These are phyloP conservation scores for Sipha flava DNA, from an alignment of 1,140 invertebrate genomes.

Conservation along the genomic window DNA sequence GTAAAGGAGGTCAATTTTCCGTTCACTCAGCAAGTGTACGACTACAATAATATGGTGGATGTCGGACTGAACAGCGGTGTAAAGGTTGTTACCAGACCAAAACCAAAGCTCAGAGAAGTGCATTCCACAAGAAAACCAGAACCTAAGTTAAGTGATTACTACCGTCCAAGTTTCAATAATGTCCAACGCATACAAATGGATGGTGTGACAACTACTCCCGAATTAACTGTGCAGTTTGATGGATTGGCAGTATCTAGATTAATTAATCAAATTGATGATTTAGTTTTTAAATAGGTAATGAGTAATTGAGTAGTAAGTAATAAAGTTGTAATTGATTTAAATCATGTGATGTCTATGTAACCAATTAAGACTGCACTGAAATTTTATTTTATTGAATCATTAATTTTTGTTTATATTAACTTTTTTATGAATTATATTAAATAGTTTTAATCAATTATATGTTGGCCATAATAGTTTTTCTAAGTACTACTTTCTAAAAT, in stretches of 20 bases:
- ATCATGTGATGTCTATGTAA: neutral
- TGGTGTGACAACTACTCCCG: neutral
- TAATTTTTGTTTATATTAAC: too few relatives aligned
- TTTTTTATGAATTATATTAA: too few relatives aligned
- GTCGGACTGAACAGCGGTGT: neutral
- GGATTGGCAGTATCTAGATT: neutral
- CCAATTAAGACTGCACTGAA: neutral
- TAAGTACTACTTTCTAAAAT: too few relatives aligned
- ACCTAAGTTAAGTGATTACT: constrained; percentile 15
- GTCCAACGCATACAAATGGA: neutral
- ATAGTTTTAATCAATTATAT: too few relatives aligned
- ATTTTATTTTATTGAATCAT: too few relatives aligned
- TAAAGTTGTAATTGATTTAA: neutral
- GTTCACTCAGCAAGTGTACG: neutral
- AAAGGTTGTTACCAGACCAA: neutral
- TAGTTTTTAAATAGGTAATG: neutral
- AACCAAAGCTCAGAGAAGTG: neutral
- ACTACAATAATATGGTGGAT: neutral
- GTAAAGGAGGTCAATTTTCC: neutral
- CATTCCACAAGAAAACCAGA: neutral
- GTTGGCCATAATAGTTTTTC: too few relatives aligned
- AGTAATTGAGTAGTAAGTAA: neutral
- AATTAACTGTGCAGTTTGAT: constrained; percentile 7
- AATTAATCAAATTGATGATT: neutral
- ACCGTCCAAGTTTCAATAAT: neutral